A percentile compares a stretch with the other conserved stretches of the same genome.
These are phyloP conservation scores for Laterallus jamaicensis DNA, from an alignment of 2,113 vertebrate species.

Conservation along the genomic window DNA sequence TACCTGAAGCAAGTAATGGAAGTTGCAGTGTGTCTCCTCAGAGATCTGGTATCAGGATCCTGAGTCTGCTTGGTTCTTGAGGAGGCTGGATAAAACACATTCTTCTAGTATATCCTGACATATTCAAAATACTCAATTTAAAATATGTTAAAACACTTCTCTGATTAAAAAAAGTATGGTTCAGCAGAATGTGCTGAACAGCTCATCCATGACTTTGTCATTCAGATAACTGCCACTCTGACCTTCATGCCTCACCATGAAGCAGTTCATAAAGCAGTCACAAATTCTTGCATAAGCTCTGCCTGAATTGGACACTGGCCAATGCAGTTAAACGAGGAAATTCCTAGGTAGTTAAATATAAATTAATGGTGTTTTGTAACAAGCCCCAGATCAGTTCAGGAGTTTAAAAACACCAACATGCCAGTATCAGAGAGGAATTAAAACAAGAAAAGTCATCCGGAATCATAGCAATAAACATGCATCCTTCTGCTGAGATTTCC, in stretches of 20 bases:
- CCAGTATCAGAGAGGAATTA: background rate
- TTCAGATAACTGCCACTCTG: constrained; percentile 6
- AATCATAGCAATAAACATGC: constrained; percentile 8
- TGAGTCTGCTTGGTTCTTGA: background rate
- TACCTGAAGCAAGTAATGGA: background rate
- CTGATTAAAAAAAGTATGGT: background rate
- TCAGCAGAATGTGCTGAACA: background rate
- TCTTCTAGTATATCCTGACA: background rate
- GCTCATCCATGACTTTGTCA: constrained; percentile 1
- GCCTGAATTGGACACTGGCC: background rate
- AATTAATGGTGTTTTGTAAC: constrained; percentile 36
- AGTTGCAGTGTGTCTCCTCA: background rate
- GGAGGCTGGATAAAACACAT: background rate
- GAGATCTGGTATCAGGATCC: background rate
- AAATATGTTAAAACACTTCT: background rate
- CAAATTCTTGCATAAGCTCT: background rate
- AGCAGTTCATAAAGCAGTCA: background rate
- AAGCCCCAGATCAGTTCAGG: background rate
- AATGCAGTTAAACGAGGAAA: constrained; percentile 27
- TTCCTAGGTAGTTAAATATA: constrained; percentile 54
- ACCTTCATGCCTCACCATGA: constrained; percentile 30
- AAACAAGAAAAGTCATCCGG: constrained; percentile 1
- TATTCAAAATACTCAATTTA: background rate
- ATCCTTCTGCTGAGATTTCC: constrained; percentile 25
- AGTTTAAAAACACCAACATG: background rate